phyloP scores from a whole-genome alignment of 2,888 invertebrate species.

The Nowickia ferox region DNA sequence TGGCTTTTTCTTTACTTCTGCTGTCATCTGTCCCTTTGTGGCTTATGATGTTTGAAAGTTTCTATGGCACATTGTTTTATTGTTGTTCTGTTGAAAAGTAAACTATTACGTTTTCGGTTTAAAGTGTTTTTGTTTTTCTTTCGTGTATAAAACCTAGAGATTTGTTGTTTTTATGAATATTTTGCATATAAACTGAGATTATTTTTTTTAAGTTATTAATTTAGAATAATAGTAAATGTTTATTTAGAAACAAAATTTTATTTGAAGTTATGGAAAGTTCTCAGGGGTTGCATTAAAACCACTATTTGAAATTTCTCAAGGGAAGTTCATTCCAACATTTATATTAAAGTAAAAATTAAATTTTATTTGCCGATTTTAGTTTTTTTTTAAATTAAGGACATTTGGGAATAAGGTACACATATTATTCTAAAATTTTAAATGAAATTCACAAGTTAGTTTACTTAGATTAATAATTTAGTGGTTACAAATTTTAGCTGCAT shows the following conservation, averaged over 20 bases:
- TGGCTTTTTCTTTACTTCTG: constrained; percentile 46
- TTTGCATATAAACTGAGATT: constrained; percentile 42
- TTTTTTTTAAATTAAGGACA: too few relatives aligned
- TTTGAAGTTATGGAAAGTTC: constrained; percentile 21
- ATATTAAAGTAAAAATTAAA: not conserved
- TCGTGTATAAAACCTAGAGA: constrained; percentile 47
- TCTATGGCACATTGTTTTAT: constrained; percentile 28
- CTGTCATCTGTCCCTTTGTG: constrained; percentile 42
- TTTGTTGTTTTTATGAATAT: constrained; percentile 64
- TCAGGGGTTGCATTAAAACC: constrained; percentile 31
- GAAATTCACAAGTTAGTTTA: too few relatives aligned
- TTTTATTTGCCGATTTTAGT: too few relatives aligned
- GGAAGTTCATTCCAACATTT: not conserved
- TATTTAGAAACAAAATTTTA: constrained; percentile 50
- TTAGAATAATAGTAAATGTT: constrained; percentile 49
- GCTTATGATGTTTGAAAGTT: constrained; percentile 57
- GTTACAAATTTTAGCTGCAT: too few relatives aligned
- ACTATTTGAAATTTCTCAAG: constrained; percentile 17
- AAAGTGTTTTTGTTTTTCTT: constrained; percentile 52
- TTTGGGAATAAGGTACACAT: too few relatives aligned
- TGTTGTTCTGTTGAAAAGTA: constrained; percentile 67
- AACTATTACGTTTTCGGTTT: constrained; percentile 55
- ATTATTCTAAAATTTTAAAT: too few relatives aligned
- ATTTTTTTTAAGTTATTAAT: constrained; percentile 38
- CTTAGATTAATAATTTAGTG: too few relatives aligned